Evolutionary conservation across 2,888 invertebrate species (phyloP), one percentile per base, ranked within the genome.

Genomic region (Encarsia formosa): DNA sequence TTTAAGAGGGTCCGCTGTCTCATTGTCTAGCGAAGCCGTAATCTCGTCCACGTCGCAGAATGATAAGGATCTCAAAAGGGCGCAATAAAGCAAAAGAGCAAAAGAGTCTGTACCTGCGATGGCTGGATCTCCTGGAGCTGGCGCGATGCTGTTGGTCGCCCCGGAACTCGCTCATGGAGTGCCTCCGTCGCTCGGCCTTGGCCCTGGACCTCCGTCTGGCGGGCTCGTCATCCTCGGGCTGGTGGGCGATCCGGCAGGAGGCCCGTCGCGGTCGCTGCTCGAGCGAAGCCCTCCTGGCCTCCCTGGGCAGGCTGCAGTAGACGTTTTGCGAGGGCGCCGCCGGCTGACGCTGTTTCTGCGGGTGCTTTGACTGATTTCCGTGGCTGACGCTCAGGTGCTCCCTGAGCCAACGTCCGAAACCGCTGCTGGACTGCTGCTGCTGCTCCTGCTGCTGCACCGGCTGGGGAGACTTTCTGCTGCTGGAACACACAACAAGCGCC

Each of bases 351-450:
- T 41, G 40, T 46, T 53, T 31, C 52, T 56, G 22, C 31, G 24
- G 24, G 23, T 42, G 23, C 29, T 40, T 2, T 44, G 48, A 16
- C 49, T 34, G 35, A 26, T 15, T 31, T 41, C 44, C 57, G 41
- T 47, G 51, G 39, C 63, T 65, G 41, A 38, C 42, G 26, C 13
- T 59, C 34, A 73, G 57, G 60, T 73, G 72, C 18, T 71, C 72
- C 5, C 73, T 63, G n/a, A 73, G 48, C 73, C 73, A 73, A 58
- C 70, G 73, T 11, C 71, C 73, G 42, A 73, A 67, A 41, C 69
- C 69, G 19, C 70, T 65, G 32, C 64, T 63, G n/a, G n/a, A n/a
- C n/a, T n/a, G n/a, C n/a, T n/a, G n/a, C n/a, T n/a, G n/a, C n/a
- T n/a, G n/a, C 58, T 16, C 54, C 54, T 26, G 49, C 50, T 4